Evolutionary conservation across 2,888 invertebrate genomes (phyloP), one percentile per base, ranked within the genome.

Genomic region (Gryllus longicercus): DNA sequence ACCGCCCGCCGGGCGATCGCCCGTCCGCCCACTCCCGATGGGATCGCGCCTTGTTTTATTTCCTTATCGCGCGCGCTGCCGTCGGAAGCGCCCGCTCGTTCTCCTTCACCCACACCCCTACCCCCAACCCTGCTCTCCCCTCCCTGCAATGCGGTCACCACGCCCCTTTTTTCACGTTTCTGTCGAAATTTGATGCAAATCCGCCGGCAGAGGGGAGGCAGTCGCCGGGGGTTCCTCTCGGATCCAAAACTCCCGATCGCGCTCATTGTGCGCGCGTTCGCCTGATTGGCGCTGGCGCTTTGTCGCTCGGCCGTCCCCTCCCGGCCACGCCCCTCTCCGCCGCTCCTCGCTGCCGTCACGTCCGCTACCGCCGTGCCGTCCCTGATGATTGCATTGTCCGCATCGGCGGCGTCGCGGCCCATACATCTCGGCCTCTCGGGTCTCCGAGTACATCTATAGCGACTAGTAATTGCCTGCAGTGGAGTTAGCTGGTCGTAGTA

Each of bases 1-100:
- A n/a, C 4, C 25, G 2, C 25, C 25, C 25, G 25, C 25, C 25
- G 25, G 25, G 25, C 2, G 25, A 38, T 38, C 25, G 25, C 38
- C 38, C 38, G 38, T 8, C 38, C 38, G 38, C 38, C 38, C 38
- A 11, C 4, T 4, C 16, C 12, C 63, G 16, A n/a, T 63, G 63
- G 63, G n/a, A 63, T 63, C n/a, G 63, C 63, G n/a, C 63, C 63
- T 63, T 63, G 63, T 63, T 63, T 63, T 63, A 63, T 63, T 63
- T 63, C 63, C 63, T 63, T 63, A 63, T 63, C 63, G 63, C 63
- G 16, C 38, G 38, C 38, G 8, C 8, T 0, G 38, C 38, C 38
- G 38, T 38, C 38, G 38, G 38, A 38, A 38, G 38, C 5, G 38
- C 38, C 8, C 38, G 38, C 5, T 38, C 38, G 38, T 38, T 38